Evolutionary conservation across 2,113 vertebrate genomes (phyloP), one percentile per base, ranked within the genome.

Genomic region (Varanus salvator): DNA sequence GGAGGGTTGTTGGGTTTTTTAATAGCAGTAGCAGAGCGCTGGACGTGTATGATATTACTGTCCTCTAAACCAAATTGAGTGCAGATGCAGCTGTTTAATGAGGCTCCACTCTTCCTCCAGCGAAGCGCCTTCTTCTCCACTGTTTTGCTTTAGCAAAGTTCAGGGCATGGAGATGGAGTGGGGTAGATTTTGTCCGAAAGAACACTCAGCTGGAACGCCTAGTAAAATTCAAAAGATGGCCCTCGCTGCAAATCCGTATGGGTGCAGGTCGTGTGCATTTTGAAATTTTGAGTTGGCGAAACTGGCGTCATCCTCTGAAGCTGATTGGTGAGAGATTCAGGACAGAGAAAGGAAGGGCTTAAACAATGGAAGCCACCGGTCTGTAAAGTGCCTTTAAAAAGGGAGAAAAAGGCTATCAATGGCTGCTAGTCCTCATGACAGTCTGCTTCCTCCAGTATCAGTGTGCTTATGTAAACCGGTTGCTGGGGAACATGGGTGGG

Each of bases 1-100:
- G 86, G 93, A 92, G 90, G 92, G 89, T 95, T 93, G 89, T 92
- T 89, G 80, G 60, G 84, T 66, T 83, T 66, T 60, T 81, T 54
- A 15, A 34, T 17, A 77, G 52, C 34, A 44, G 34, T n/a, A 25
- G 81, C 64, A 6, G 85, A 88, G 27, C 86, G 92, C 89, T 89
- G 88, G 6, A 14, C 89, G 90, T 88, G 78, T 91, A 95, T 92
- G 92, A 87, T 89, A 84, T 60, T 90, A 48, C 84, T 87, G 11
- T 64, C 60, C 88, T 92, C 91, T 89, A 17, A 76, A 21, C 31
- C 77, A 52, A 80, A 17, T 34, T 6, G n/a, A 15, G 0, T 5
- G 5, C n/a, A 14, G n/a, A 74, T 74, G 72, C 6, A 2, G 4
- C n/a, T 15, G n/a, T 34, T 34, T 12, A 74, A 34, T 17, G 31